These are phyloP conservation scores for Ceryle rudis DNA, from an alignment of 2,797 vertebrate species.

Conservation along the genomic window DNA sequence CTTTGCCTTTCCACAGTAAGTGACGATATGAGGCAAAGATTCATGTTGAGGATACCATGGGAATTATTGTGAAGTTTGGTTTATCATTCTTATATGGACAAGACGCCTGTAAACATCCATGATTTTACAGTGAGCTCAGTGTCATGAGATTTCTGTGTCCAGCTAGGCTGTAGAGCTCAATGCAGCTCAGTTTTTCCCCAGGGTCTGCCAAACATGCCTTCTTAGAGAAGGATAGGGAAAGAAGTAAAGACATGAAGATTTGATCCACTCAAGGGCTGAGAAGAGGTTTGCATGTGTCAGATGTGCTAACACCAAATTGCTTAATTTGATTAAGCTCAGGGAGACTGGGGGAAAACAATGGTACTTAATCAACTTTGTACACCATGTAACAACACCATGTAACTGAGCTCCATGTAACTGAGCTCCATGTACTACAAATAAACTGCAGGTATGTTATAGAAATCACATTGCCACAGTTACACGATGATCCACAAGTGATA, in stretches of 20 bases:
- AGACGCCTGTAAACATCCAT: neutral
- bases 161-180: neutral
- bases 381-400: neutral
- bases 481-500: neutral
- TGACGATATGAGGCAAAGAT: neutral
- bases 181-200: neutral
- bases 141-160: neutral
- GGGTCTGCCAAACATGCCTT: neutral
- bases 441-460: neutral
- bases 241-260: neutral
- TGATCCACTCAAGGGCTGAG: neutral
- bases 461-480: neutral
- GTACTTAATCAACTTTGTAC: neutral
- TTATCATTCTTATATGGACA: neutral
- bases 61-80: neutral
- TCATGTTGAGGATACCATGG: neutral
- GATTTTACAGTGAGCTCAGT: neutral
- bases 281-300: neutral
- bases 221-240: neutral
- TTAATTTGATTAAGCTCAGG: neutral
- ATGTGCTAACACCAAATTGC: neutral
- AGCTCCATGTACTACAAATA: neutral
- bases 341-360: neutral
- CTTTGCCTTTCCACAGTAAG: neutral
- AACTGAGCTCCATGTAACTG: neutral